Evolutionary conservation across 2,888 invertebrate species (phyloP), one percentile per base, ranked within the genome.

Genomic region (Clanis bilineata): DNA sequence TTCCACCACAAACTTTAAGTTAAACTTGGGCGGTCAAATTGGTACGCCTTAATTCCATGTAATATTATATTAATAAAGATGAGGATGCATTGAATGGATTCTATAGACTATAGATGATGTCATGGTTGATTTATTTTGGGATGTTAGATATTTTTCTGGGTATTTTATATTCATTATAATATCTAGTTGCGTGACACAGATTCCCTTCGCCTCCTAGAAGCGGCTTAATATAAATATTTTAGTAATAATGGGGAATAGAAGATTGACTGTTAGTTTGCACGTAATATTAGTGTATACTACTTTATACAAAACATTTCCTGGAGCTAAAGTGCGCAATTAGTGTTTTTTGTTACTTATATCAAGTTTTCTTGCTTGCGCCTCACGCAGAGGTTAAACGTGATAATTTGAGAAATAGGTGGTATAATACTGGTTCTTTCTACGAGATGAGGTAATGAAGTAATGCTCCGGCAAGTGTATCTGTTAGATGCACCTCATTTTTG

Each of bases 341-440:
- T 70, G 71, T 77, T 81, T 82, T 82, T 83, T 82, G 79, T 77
- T 74, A 69, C 71, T 60, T 64, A 71, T 67, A 74, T 77, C 70
- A 73, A 72, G 76, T 82, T 73, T 75, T 80, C 77, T 77, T 68
- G 67, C 72, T 72, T 70, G 70, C 77, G 70, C 71, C 70, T 73
- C 73, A 72, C 73, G 72, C 69, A 76, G 68, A 74, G 72, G 72
- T 74, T 71, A 70, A 74, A 81, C 71, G 78, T 80, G 77, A 77
- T 83, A 77, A 83, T 81, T 80, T 80, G 69, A 77, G 73, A 72
- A 74, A 72, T 74, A 76, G 71, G 71, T 63, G 58, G 59, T 67
- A 68, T 72, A 73, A 73, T 75, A 77, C 74, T 74, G 73, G 77
- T 82, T 80, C 68, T 72, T 72, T 72, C 66, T 66, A 70, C 63